Percentiles rank a stretch among this genome's conserved stretches.
These are phyloP conservation scores for Acheta domesticus DNA, from an alignment of 2,888 invertebrate genomes.

Conservation along the genomic window DNA sequence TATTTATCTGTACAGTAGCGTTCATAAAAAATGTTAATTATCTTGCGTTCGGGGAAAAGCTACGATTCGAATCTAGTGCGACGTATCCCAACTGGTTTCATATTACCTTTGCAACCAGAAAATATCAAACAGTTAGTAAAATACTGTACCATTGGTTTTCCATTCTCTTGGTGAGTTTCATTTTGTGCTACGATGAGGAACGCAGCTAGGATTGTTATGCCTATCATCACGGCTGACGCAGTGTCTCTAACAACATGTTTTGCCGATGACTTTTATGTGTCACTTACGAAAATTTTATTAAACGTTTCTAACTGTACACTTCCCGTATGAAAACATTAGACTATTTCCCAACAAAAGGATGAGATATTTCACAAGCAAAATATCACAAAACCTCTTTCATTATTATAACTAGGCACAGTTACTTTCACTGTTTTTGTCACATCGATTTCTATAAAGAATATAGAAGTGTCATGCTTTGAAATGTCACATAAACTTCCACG, in stretches of 20 bases:
- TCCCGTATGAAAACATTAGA: not conserved
- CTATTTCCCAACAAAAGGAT: not conserved
- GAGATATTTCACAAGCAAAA: conserved; percentile 11
- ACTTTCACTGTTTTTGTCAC: not conserved
- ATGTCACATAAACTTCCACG: too few relatives aligned
- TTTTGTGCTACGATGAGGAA: too few relatives aligned
- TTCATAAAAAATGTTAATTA: not conserved
- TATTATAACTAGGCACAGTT: not conserved
- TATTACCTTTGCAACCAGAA: not conserved
- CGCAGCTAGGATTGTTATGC: too few relatives aligned
- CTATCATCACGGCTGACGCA: too few relatives aligned
- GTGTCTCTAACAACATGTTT: not conserved
- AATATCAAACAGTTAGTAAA: conserved; percentile 7
- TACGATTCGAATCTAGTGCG: not conserved
- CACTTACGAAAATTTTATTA: not conserved
- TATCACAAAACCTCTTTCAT: not conserved
- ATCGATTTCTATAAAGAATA: not conserved
- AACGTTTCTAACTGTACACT: not conserved
- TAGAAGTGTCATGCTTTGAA: not conserved
- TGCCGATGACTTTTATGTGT: not conserved
- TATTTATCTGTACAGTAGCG: not conserved
- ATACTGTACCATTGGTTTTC: not conserved
- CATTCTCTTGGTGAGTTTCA: not conserved
- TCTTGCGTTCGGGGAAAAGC: not conserved
- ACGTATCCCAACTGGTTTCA: not conserved